phyloP scores from a whole-genome alignment of 2,113 vertebrate genomes.

The Dolichallabes microphthalmus region DNA sequence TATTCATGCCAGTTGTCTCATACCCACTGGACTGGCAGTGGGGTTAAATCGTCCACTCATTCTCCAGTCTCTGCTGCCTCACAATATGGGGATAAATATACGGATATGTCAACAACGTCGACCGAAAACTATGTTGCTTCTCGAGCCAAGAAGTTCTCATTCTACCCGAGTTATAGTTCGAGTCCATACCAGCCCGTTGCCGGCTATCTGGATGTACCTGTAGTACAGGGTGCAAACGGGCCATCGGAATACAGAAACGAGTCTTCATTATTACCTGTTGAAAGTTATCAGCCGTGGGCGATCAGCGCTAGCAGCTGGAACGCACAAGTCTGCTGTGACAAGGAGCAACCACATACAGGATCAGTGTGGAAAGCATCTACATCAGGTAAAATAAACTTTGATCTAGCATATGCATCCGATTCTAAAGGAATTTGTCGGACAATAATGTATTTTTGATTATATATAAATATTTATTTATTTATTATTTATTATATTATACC shows the following conservation, averaged over 20 bases:
- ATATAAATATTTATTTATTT: not conserved
- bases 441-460: not conserved
- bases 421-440: not conserved
- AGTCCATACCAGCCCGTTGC: constrained; percentile 91
- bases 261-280: constrained; percentile 87
- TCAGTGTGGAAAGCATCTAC: constrained; percentile 93
- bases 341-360: constrained; percentile 89
- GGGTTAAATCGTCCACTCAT: constrained; percentile 90
- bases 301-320: constrained; percentile 90
- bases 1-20: constrained; percentile 94
- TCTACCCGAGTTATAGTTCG: constrained; percentile 92
- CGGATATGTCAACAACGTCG: constrained; percentile 84
- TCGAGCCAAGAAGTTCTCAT: constrained; percentile 94
- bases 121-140: constrained; percentile 86
- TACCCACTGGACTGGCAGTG: constrained; percentile 69
- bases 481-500: no score
- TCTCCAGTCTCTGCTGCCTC: constrained; percentile 65
- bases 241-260: constrained; percentile 89
- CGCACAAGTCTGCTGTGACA: constrained; percentile 93
- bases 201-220: constrained; percentile 92
- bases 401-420: not conserved
- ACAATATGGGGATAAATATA: constrained; percentile 87
- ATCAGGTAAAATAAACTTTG: constrained; percentile 76
- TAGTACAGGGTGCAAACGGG: constrained; percentile 85
- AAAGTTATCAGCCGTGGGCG: constrained; percentile 96